Evolutionary conservation across 2,113 vertebrate genomes (phyloP), one percentile per base, ranked within the genome.

Genomic region (Vulpes vulpes): DNA sequence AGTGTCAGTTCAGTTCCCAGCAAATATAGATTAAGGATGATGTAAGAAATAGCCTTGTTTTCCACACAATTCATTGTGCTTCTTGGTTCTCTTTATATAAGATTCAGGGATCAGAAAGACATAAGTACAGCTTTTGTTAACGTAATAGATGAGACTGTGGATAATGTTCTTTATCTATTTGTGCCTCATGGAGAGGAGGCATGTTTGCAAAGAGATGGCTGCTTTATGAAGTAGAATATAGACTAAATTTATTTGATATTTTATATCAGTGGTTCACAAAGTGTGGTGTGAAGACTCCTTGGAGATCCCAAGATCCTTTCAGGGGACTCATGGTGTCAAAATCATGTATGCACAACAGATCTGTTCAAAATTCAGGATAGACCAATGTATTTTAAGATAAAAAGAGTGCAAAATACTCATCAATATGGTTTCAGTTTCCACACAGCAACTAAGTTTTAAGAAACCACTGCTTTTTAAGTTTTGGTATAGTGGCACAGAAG

Each of bases 41-140:
- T 20, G 11, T 8, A n/a, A 25, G 62, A 65, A 69, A 49, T 25
- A 73, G 32, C 25, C 32, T 16, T 4, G 59, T 43, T 76, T 81
- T 90, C 73, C 67, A 60, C n/a, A n/a, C 64, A 79, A 38, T 59
- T 64, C 60, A 60, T 65, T 43, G 30, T 94, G 43, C 71, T 84
- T 90, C 5, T 93, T 83, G 14, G n/a, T 85, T 95, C 92, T n/a
- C 49, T 89, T 89, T 43, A 81, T n/a, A n/a, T 92, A 83, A 92
- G 30, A 78, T 71, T 81, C 51, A 51, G 87, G 57, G 51, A 83
- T 67, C 49, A 62, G 22, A 78, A 83, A 94, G 82, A 81, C 43
- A 19, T 15, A 69, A 96, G 55, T 35, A 38, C 5, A 30, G 76
- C 67, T 89, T 92, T 78, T 92, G 59, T 83, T 67, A 35, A 55